These are phyloP conservation scores for Labrus mixtus DNA, from an alignment of 2,113 vertebrate genomes.

Conservation along the genomic window DNA sequence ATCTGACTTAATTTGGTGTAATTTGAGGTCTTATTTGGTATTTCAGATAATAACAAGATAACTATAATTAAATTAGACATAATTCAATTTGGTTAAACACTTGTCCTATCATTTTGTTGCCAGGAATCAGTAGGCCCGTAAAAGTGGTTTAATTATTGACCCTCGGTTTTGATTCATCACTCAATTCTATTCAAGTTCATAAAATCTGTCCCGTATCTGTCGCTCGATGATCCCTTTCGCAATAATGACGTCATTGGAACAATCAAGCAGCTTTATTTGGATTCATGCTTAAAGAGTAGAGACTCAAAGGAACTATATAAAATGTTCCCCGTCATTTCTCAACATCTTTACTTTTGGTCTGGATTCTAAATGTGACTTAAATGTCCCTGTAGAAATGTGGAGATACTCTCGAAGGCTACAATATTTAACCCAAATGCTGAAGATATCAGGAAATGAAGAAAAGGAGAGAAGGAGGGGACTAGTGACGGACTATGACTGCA, in stretches of 20 bases:
- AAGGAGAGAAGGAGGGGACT: conserved; percentile 9
- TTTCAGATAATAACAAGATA: not conserved
- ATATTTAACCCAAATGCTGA: conserved; percentile 41
- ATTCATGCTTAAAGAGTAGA: not conserved
- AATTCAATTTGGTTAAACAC: not conserved
- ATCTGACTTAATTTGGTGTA: not conserved
- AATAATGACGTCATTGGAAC: not conserved
- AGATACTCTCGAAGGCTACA: conserved; percentile 37
- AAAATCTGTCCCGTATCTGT: not conserved
- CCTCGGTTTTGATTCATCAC: not conserved
- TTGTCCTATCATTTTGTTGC: not conserved
- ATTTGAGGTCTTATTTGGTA: not conserved
- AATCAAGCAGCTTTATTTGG: not conserved
- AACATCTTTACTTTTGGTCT: conserved; percentile 48
- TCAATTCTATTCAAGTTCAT: not conserved
- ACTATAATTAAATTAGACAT: not conserved
- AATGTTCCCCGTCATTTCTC: not conserved
- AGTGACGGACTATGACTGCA: conserved; percentile 22
- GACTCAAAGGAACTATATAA: not conserved
- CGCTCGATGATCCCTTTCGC: not conserved
- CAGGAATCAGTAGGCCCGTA: not conserved
- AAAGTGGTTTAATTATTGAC: not conserved
- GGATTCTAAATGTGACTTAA: conserved; percentile 44
- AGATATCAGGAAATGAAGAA: conserved; percentile 56
- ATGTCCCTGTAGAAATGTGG: conserved; percentile 28